Conservation (phyloP, 2,797 vertebrate genomes). For the Gymnothorax reevesii region DNA sequence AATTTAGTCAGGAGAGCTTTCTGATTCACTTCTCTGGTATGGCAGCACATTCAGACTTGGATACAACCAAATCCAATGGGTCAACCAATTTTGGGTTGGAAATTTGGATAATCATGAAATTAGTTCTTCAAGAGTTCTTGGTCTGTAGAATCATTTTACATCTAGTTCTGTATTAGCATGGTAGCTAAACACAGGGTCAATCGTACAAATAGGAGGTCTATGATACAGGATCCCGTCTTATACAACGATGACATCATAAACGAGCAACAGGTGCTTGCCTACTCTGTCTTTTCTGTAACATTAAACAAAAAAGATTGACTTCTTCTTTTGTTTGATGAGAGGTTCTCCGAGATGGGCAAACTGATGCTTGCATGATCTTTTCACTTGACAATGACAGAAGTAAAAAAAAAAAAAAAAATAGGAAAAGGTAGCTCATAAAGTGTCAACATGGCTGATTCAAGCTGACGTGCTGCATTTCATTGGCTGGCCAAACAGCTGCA, state of each 20-base stretch:
- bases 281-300: background rate
- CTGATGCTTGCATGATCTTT: slow-evolving; percentile 19
- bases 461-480: background rate
- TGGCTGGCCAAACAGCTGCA: slow-evolving; percentile 24
- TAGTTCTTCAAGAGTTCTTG: background rate
- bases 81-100: background rate
- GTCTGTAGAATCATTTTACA: background rate
- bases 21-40: background rate
- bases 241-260: background rate
- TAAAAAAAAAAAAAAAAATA: background rate
- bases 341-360: background rate
- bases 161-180: background rate
- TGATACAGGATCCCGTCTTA: background rate
- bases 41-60: background rate
- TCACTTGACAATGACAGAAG: slow-evolving; percentile 51
- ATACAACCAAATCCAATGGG: background rate
- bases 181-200: background rate
- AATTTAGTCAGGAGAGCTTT: slow-evolving; percentile 3
- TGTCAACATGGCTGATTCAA: background rate
- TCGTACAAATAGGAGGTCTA: background rate
- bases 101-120: background rate
- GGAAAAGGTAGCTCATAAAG: slow-evolving; percentile 49
- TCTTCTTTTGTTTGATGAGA: background rate
- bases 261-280: background rate
- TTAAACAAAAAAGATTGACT: background rate